Evolutionary conservation across 2,888 invertebrate genomes (phyloP).

Genomic region (Physocephala rufipes): DNA sequence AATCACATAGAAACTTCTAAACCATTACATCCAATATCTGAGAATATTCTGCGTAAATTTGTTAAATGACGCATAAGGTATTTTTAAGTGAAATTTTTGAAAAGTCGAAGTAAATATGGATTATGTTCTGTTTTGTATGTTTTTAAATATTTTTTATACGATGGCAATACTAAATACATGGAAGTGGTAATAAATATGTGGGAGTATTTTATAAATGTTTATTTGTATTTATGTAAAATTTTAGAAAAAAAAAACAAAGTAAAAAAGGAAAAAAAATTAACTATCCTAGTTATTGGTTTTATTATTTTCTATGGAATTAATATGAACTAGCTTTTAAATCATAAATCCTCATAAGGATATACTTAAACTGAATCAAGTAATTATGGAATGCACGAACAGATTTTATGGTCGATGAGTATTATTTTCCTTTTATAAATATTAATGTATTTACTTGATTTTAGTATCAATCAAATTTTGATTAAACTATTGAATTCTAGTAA

Average conservation of each 20-base stretch:
- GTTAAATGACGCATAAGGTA: constrained; percentile 26
- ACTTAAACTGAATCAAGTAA: not conserved
- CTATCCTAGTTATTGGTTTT: constrained; percentile 48
- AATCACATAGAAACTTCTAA: constrained; percentile 63
- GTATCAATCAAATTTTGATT: too few species aligned
- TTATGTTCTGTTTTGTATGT: constrained; percentile 1
- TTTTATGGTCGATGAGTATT: too few species aligned
- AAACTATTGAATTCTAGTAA: too few species aligned
- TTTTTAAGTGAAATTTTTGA: constrained; percentile 16
- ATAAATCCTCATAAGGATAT: not conserved
- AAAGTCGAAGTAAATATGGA: constrained; percentile 10
- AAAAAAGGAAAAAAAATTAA: too few species aligned
- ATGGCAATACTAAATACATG: too few species aligned
- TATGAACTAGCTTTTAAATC: not conserved
- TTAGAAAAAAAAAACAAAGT: too few species aligned
- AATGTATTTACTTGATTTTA: too few species aligned
- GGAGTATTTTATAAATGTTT: too few species aligned
- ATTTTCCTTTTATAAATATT: too few species aligned
- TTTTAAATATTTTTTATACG: too few species aligned
- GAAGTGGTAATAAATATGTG: too few species aligned
- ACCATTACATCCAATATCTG: constrained; percentile 62
- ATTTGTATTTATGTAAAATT: too few species aligned
- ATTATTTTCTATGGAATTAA: constrained; percentile 29
- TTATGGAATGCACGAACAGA: constrained; percentile 9
- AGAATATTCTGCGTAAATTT: constrained; percentile 32